Base-by-base conservation (phyloP, 2,888 invertebrate genomes). In the Sinhomidia bicolor region DNA sequence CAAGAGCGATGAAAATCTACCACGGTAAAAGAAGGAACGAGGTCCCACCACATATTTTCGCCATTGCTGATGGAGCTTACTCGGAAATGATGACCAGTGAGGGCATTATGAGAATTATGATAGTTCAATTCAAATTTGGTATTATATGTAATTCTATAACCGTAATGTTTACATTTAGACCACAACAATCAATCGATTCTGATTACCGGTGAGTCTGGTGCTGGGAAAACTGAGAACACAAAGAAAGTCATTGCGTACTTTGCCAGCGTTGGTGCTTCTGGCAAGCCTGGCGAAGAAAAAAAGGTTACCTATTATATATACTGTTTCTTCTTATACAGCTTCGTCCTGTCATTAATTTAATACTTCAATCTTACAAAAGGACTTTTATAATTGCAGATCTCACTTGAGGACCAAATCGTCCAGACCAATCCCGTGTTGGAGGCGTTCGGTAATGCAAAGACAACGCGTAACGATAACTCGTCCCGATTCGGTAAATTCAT, bases 191-290 rank as follows among this genome's bases (percentile, higher is more conserved):
- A 99, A 96, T 99, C 99, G 95, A 99, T 99, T 98, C 97, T 99
- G 97, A 99, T 99, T 96, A 99, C 97, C 94, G 98, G 98, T 93
- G 98, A 98, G 95, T 98, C 98, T 95, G 99, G 99, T 96, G 99
- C 99, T 95, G 99, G 99, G 95, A 99, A 99, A 96, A 99, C 99
- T 96, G 99, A 99, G 95, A 99, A 99, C 97, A 99, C 99, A 96
- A 99, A 99, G 96, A 99, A 99, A 95, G 99, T 99, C 96, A 99
- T 99, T 95, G 98, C 98, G 94, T 99, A 99, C 96, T 99, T 99
- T 95, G 99, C 99, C 95, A 98, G 97, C 94, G 98, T 98, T 93
- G 98, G 98, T 95, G 97, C 98, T 90, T 97, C 97, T 92, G 95
- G 95, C 93, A 79, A 80, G 95, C 96, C 96, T 89, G 93, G 94